phyloP scores from a whole-genome alignment of 2,888 invertebrate species.

The Geotrupes spiniger region DNA sequence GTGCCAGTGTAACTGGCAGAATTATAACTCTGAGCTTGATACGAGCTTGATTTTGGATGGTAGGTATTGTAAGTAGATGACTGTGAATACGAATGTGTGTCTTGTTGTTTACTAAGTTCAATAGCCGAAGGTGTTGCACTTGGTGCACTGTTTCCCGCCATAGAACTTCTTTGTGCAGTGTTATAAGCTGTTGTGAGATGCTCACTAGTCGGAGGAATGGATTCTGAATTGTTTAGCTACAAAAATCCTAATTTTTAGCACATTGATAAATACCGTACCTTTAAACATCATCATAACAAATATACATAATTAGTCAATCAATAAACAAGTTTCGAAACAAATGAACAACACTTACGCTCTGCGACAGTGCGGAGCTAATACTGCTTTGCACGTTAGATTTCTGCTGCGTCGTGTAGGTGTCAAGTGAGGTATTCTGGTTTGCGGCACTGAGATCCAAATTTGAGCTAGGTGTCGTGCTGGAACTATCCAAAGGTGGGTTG shows the following conservation, averaged over 20 bases:
- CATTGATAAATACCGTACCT: background rate
- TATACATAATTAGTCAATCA: background rate
- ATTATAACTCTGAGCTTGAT: slow-evolving; percentile 37
- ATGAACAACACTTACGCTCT: slow-evolving; percentile 32
- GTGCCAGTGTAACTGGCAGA: slow-evolving; percentile 40
- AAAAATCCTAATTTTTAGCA: slow-evolving; percentile 18
- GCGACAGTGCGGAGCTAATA: slow-evolving; percentile 49
- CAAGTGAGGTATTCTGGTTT: slow-evolving; percentile 53
- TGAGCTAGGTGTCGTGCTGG: slow-evolving; percentile 34
- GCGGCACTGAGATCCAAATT: slow-evolving; percentile 48
- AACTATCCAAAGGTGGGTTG: slow-evolving; percentile 36
- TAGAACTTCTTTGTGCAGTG: slow-evolving; percentile 46
- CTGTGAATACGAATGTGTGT: slow-evolving; percentile 50
- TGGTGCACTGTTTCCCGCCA: slow-evolving; percentile 44
- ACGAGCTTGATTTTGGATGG: slow-evolving; percentile 43
- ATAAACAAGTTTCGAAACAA: background rate
- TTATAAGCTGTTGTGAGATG: slow-evolving; percentile 47
- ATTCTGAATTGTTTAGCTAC: slow-evolving; percentile 47
- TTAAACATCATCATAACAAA: background rate
- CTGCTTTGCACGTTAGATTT: slow-evolving; percentile 46
- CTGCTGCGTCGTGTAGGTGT: slow-evolving; percentile 46
- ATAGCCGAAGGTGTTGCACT: slow-evolving; percentile 33
- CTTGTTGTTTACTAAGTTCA: slow-evolving; percentile 44
- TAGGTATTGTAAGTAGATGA: slow-evolving; percentile 48
- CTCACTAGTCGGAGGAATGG: slow-evolving; percentile 47